Evolutionary conservation across 2,797 vertebrate species (phyloP), one percentile per base, ranked within the genome.

Genomic region (Myotis pilosus): DNA sequence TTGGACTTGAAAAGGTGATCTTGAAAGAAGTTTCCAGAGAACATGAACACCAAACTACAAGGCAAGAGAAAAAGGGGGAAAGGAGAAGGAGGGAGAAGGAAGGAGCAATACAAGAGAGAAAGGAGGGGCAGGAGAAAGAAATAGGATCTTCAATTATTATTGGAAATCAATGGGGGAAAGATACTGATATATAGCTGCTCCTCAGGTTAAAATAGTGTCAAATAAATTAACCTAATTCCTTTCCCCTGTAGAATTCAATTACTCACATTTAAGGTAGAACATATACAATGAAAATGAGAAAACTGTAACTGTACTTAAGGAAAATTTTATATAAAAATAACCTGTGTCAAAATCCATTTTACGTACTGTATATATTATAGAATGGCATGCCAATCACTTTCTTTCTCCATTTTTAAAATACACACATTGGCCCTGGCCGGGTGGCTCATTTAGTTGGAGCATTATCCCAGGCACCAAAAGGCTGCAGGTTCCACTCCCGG

Each of bases 281-380:
- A 36, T 15, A 86, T 47, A 91, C 66, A 82, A 1, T n/a, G 33
- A 83, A 88, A 95, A 79, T 85, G 30, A 62, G 30, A 90, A 87
- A 76, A 84, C 10, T 69, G 17, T 62, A 83, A 74, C 13, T 51
- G 2, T 12, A 91, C 20, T 87, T 78, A 78, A 41, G 57, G 88
- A 91, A 78, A 30, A 87, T 38, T 49, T 81, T 95, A 88, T 30
- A 84, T 69, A 69, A 96, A 96, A 91, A 72, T 64, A 15, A 78
- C 6, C 17, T n/a, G n/a, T 64, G 8, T 71, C 19, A 53, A 17
- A 91, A 75, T 87, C 22, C 91, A 88, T 47, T 78, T 87, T 69
- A 92, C 30, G 44, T 60, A 41, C 16, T 76, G 38, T 15, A 33
- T 49, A 84, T 60, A 33, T 51, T 83, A 64, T 2, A 44, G 33